Conservation (phyloP, 2,797 vertebrate species). For the Acanthiza pusilla region DNA sequence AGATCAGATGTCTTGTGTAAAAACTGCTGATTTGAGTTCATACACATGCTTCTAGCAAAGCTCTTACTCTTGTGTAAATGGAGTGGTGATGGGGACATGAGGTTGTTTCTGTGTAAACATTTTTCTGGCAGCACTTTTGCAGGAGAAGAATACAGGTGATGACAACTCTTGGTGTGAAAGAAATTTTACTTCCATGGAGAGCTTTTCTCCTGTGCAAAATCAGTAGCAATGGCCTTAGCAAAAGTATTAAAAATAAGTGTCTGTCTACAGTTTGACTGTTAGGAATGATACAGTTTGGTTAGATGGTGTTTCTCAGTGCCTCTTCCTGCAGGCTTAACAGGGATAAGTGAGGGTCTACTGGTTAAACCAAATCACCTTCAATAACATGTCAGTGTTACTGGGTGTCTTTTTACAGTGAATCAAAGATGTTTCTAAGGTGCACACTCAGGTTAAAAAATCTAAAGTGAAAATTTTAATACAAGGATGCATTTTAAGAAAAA, state of each 20-base stretch:
- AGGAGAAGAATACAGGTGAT: background rate
- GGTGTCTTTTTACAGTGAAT: background rate
- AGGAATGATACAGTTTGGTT: background rate
- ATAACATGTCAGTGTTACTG: background rate
- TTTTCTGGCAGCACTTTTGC: background rate
- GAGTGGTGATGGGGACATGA: background rate
- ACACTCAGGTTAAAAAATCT: background rate
- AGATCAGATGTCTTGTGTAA: background rate
- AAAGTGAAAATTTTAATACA: background rate
- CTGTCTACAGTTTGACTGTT: background rate
- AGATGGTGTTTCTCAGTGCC: background rate
- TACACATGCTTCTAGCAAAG: background rate
- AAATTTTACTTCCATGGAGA: background rate
- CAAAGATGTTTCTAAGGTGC: background rate
- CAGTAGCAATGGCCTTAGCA: background rate
- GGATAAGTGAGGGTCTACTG: background rate
- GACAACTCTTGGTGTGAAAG: background rate
- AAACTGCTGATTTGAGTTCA: background rate
- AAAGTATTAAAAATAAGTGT: background rate
- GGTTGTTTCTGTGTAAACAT: background rate
- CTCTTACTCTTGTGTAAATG: background rate
- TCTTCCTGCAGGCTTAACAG: background rate
- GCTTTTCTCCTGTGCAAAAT: background rate
- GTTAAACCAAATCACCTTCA: background rate
- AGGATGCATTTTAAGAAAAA: background rate